These are phyloP conservation scores for Pachymerium ferrugineum DNA, from an alignment of 2,888 invertebrate genomes.

Conservation along the genomic window DNA sequence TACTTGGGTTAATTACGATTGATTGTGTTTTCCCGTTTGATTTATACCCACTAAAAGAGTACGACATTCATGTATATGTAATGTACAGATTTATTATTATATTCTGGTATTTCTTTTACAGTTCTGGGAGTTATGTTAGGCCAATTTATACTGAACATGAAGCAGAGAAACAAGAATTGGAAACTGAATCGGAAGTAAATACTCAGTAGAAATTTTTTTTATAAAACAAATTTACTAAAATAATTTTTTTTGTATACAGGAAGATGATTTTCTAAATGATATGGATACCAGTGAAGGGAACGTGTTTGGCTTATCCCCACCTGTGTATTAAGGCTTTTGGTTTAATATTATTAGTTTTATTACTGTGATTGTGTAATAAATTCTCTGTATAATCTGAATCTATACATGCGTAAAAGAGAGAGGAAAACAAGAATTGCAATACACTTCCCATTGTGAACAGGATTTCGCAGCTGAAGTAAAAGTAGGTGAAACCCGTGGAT, in stretches of 20 bases:
- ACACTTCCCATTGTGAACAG: no score
- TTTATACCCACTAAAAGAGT: slow-evolving; percentile 71
- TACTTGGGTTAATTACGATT: slow-evolving; percentile 45
- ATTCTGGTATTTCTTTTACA: neutral
- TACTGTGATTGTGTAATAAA: no score
- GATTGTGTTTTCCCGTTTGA: slow-evolving; percentile 85
- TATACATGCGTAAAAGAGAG: no score
- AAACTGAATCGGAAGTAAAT: neutral
- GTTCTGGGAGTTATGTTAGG: neutral
- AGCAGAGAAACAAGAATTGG: neutral
- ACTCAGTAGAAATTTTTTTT: neutral
- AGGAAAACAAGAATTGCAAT: no score
- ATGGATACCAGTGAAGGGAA: neutral
- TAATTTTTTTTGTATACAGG: neutral
- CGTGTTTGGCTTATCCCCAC: no score
- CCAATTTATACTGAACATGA: neutral
- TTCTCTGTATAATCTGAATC: no score
- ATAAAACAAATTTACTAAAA: neutral
- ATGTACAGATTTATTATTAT: neutral
- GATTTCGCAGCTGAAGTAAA: no score
- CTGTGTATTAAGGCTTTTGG: no score
- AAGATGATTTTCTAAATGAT: neutral
- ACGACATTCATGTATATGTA: slow-evolving; percentile 37
- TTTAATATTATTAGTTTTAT: no score
- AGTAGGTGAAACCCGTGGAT: no score